Evolutionary conservation across 2,113 vertebrate genomes (phyloP).

Genomic region (Oncorhynchus kisutch): DNA sequence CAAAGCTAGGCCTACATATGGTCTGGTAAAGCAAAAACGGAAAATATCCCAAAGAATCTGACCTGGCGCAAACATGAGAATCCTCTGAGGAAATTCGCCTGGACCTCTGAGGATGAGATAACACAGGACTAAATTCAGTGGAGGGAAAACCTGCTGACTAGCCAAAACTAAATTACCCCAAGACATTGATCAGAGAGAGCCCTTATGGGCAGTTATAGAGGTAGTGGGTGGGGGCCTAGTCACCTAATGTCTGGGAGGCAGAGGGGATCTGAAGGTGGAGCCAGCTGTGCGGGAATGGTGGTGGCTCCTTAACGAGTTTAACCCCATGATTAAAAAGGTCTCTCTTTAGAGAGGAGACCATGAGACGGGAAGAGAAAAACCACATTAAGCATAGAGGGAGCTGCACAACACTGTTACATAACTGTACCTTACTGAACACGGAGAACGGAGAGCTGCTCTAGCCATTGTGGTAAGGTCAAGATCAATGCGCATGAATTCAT

Average conservation of each 20-base stretch:
- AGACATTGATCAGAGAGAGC: background rate
- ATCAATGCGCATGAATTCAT: slow-evolving; percentile 18
- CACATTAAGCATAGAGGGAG: slow-evolving; percentile 51
- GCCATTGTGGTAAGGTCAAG: slow-evolving; percentile 6
- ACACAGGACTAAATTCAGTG: background rate
- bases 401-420: slow-evolving; percentile 70
- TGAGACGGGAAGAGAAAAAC: slow-evolving; percentile 50
- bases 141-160: background rate
- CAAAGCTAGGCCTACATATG: background rate
- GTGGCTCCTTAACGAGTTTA: slow-evolving; percentile 48
- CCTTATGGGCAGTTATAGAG: background rate
- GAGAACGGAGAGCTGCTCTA: slow-evolving; percentile 25
- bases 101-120: background rate
- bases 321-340: slow-evolving; percentile 48
- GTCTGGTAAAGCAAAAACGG: background rate
- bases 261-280: slow-evolving; percentile 20
- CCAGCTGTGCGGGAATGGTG: slow-evolving; percentile 3
- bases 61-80: background rate
- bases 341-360: slow-evolving; percentile 27
- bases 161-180: background rate
- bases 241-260: slow-evolving; percentile 27
- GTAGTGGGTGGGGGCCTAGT: slow-evolving; percentile 1
- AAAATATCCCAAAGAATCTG: slow-evolving; percentile 3
- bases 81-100: background rate
- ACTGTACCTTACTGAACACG: slow-evolving; percentile 30